A percentile compares a stretch with the other conserved stretches of the same genome.
phyloP scores from a whole-genome alignment of 2,797 vertebrate genomes.

The Spondyliosoma cantharus region DNA sequence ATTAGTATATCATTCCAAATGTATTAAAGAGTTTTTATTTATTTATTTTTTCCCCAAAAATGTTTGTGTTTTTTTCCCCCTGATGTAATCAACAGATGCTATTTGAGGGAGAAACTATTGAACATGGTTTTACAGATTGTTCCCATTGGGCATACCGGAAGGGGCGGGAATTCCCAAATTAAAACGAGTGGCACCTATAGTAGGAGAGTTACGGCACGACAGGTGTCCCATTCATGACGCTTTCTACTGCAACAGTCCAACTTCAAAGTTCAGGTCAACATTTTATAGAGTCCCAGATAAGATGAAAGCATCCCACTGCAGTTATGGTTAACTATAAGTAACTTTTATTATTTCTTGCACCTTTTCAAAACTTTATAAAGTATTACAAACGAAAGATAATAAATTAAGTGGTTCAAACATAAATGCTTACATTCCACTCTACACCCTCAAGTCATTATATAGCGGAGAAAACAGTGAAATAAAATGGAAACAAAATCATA shows the following conservation, averaged over 20 bases:
- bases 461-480: slow-evolving; percentile 50
- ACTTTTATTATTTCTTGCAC: slow-evolving; percentile 73
- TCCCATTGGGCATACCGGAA: too few relatives aligned
- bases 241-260: not conserved
- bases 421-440: slow-evolving; percentile 71
- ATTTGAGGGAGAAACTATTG: too few relatives aligned
- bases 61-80: too few relatives aligned
- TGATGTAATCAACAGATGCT: too few relatives aligned
- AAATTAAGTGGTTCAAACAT: slow-evolving; percentile 80
- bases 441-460: slow-evolving; percentile 46
- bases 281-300: slow-evolving; percentile 16
- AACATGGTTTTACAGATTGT: too few relatives aligned
- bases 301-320: slow-evolving; percentile 1
- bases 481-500: slow-evolving; percentile 52
- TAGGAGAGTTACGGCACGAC: slow-evolving; percentile 50
- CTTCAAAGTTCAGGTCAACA: not conserved
- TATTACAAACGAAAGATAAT: slow-evolving; percentile 79
- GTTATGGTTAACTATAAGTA: slow-evolving; percentile 51
- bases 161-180: not conserved
- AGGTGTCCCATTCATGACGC: not conserved
- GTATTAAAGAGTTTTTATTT: too few relatives aligned
- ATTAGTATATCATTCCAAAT: too few relatives aligned
- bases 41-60: too few relatives aligned
- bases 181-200: not conserved
- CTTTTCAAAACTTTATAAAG: slow-evolving; percentile 69